Percentiles rank a stretch among this genome's conserved stretches.
Conservation (phyloP, 1,140 invertebrate genomes). For the Lethocerus indicus region DNA sequence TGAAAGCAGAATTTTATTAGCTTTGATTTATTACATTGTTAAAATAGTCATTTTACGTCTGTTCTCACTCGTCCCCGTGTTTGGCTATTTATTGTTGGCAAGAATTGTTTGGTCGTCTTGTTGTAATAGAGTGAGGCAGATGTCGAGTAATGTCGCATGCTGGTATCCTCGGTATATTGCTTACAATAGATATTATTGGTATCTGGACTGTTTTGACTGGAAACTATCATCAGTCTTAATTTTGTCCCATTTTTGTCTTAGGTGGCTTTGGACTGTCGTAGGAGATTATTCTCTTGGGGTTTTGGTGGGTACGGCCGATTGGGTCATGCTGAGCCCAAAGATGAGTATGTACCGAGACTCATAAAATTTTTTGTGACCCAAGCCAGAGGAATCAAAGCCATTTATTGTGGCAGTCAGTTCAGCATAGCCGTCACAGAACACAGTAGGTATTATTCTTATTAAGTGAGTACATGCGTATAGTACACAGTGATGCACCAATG, state of each 20-base stretch:
- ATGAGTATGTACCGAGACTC: conserved; percentile 74
- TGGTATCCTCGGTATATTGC: no score
- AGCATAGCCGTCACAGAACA: conserved; percentile 67
- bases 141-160: no score
- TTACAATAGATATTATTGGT: no score
- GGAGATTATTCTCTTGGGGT: conserved; percentile 81
- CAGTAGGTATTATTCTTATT: conserved; percentile 28
- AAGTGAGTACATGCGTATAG: no score
- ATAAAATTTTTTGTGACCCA: conserved; percentile 79
- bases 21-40: no score
- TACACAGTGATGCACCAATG: no score
- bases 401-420: conserved; percentile 73
- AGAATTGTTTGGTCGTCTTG: neutral
- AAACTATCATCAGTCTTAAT: neutral
- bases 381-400: conserved; percentile 56
- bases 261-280: conserved; percentile 73
- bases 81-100: neutral
- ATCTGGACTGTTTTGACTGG: no score
- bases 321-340: conserved; percentile 79
- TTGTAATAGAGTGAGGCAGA: no score
- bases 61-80: neutral
- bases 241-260: conserved; percentile 19
- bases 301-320: conserved; percentile 86
- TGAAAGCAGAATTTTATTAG: no score
- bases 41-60: neutral